phyloP scores from a whole-genome alignment of 1,140 invertebrate species.

The Drosophila pandora region DNA sequence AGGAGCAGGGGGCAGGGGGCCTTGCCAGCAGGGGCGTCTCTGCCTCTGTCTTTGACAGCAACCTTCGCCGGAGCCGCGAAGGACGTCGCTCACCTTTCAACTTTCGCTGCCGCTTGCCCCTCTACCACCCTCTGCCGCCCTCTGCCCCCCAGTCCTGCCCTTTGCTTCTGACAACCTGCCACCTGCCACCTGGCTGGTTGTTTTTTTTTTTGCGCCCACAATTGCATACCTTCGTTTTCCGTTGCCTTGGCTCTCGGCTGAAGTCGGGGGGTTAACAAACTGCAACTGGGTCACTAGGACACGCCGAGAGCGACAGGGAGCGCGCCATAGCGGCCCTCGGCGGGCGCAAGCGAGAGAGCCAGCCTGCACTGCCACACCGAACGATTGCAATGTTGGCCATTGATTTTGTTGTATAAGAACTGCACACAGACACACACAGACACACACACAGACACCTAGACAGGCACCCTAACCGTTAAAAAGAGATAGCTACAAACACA shows the following conservation, averaged over 20 bases:
- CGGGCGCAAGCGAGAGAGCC: slow-evolving; percentile 8
- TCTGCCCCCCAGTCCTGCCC: background rate
- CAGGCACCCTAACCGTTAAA: background rate
- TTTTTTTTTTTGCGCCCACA: slow-evolving; percentile 3
- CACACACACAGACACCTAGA: slow-evolving; percentile 1
- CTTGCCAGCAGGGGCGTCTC: background rate
- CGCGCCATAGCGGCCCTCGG: slow-evolving; percentile 7
- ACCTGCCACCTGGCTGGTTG: background rate
- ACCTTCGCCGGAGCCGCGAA: slow-evolving; percentile 56
- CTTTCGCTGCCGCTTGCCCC: slow-evolving; percentile 28
- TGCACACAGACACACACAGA: slow-evolving; percentile 21
- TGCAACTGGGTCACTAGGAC: slow-evolving; percentile 83
- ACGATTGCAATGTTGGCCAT: slow-evolving; percentile 72
- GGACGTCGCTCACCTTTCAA: slow-evolving; percentile 40
- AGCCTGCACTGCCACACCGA: slow-evolving; percentile 24
- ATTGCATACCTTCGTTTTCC: slow-evolving; percentile 47
- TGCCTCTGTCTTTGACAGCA: slow-evolving; percentile 43
- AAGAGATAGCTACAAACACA: slow-evolving; percentile 1
- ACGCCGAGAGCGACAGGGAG: slow-evolving; percentile 36
- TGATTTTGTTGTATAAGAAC: slow-evolving; percentile 77
- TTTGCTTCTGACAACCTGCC: background rate
- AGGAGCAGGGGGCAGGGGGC: background rate
- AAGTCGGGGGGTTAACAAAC: slow-evolving; percentile 75
- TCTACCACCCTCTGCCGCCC: slow-evolving; percentile 3
- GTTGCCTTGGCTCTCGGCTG: slow-evolving; percentile 44